Evolutionary conservation across 2,888 invertebrate genomes (phyloP), one percentile per base, ranked within the genome.

Genomic region (Philaethria dido): DNA sequence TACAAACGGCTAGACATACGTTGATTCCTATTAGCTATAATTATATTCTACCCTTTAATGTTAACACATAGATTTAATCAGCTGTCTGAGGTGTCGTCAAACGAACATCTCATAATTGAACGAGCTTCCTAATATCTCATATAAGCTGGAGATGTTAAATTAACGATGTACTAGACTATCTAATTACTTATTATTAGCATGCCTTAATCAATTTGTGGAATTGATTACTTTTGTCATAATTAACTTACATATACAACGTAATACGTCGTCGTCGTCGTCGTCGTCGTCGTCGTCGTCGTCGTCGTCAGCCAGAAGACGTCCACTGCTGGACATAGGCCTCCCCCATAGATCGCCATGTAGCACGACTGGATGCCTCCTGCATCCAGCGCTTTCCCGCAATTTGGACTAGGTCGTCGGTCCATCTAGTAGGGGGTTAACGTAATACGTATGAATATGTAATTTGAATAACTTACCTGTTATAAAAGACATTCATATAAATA

Each of bases 51-150:
- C 61, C 66, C 54, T 57, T 45, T 42, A 48, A 54, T 36, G 66
- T 55, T 64, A 66, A 66, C 66, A 45, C 61, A 62, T 66, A 61
- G 66, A 57, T 50, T 61, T 54, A 68, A 70, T 70, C 62, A 65
- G 54, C 65, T 52, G 42, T 52, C 62, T 52, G 8, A 62, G 62
- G 64, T 68, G 64, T 54, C 68, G 52, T 52, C 52, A 18, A 62
- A 68, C 33, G 52, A 63, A 66, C 29, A 69, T 36, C 54, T 55
- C 9, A 6, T 57, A 57, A 42, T 42, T 42, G 57, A 25, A 22
- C 39, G 16, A 22, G 42, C 57, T 57, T 57, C 57, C 22, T 57
- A 63, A 20, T 18, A 29, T 63, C 54, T 22, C 9, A 33, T 45
- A 29, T 60, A 25, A 22, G 44, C 22, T 42, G n/a, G 9, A 22